Conservation (phyloP, 1,140 invertebrate genomes). For the Polypedilum vanderplanki region DNA sequence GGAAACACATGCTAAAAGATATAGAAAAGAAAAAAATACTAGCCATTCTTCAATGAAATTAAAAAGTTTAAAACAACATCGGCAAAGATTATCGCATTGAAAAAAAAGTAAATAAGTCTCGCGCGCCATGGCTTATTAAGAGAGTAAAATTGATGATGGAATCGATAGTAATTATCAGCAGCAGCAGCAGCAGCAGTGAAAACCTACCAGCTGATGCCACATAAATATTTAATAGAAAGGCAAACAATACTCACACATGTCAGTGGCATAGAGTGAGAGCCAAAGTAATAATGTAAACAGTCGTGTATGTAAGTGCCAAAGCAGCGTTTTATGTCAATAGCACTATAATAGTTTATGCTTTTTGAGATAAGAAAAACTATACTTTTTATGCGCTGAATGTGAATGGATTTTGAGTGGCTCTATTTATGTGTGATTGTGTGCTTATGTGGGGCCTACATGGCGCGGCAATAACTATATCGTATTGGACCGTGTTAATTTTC, state of each 20-base stretch:
- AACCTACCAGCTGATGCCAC: neutral
- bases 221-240: neutral
- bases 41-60: neutral
- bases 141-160: neutral
- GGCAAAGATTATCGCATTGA: neutral
- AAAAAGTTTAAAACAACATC: neutral
- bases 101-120: neutral
- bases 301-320: neutral
- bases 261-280: neutral
- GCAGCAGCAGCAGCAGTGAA: neutral
- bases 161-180: neutral
- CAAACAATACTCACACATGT: neutral
- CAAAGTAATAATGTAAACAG: conserved; percentile 18
- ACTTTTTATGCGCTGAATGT: too few species aligned
- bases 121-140: neutral
- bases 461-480: too few species aligned
- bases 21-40: neutral
- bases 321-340: conserved; percentile 25
- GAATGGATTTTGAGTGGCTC: too few species aligned
- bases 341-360: conserved; percentile 1
- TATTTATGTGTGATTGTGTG: too few species aligned
- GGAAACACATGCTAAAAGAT: conserved; percentile 5
- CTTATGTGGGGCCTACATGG: too few species aligned
- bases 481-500: too few species aligned
- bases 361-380: neutral